A percentile compares a stretch with the other conserved stretches of the same genome.
These are phyloP conservation scores for Oscarella lobularis DNA, from an alignment of 37 sponge, comb jelly and placozoan species.

Conservation along the genomic window DNA sequence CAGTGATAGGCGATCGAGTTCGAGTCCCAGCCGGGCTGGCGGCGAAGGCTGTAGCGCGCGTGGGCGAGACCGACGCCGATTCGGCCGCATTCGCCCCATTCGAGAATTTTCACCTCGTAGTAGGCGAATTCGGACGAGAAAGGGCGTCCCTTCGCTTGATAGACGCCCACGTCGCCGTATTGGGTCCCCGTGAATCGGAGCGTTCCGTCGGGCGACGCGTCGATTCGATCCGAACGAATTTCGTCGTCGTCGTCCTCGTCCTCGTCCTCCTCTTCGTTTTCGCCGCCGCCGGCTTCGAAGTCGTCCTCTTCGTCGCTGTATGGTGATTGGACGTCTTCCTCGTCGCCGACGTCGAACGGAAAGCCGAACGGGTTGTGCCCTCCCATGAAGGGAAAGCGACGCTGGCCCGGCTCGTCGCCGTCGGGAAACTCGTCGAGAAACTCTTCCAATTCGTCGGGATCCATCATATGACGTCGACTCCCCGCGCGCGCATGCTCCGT, in stretches of 20 bases:
- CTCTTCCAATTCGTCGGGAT: too few relatives aligned
- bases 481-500: too few relatives aligned
- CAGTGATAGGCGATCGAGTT: slow-evolving; percentile 45
- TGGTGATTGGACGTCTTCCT: slow-evolving; percentile 39
- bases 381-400: slow-evolving; percentile 35
- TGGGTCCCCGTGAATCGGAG: background rate
- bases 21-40: slow-evolving; percentile 36
- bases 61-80: slow-evolving; percentile 54
- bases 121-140: slow-evolving; percentile 57
- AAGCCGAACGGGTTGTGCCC: slow-evolving; percentile 47
- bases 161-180: background rate
- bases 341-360: slow-evolving; percentile 45
- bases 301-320: slow-evolving; percentile 24
- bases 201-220: background rate
- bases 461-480: too few relatives aligned
- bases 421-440: too few relatives aligned
- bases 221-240: background rate
- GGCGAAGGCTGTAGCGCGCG: slow-evolving; percentile 16
- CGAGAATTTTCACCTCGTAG: slow-evolving; percentile 54
- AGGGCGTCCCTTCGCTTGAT: slow-evolving; percentile 14
- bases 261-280: background rate
- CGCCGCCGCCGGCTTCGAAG: background rate
- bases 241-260: slow-evolving; percentile 11
- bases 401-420: slow-evolving; percentile 77
- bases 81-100: slow-evolving; percentile 28